phyloP scores from a whole-genome alignment of 2,888 invertebrate species.

The Rhagophthalmus giganteus region DNA sequence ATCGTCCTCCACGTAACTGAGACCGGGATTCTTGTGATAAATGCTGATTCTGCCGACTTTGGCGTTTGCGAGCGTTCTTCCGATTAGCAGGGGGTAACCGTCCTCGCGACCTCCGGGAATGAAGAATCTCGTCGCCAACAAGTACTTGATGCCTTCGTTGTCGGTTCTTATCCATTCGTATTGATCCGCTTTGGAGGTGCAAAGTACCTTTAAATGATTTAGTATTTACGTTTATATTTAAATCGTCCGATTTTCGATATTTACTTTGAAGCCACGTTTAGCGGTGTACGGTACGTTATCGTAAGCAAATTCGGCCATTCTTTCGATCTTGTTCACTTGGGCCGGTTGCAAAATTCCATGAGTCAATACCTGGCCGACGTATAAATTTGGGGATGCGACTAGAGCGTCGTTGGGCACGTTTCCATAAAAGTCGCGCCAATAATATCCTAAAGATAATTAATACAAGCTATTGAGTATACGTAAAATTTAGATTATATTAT shows the following conservation, averaged over 20 bases:
- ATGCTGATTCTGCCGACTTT: not conserved
- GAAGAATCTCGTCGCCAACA: not conserved
- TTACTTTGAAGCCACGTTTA: not conserved
- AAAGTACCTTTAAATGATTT: no score
- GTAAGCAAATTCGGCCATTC: not conserved
- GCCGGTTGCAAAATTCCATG: not conserved
- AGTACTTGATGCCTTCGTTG: not conserved
- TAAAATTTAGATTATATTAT: no score
- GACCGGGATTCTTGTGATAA: not conserved
- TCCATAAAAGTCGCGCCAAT: constrained; percentile 2
- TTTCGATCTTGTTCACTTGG: not conserved
- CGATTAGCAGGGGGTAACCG: not conserved
- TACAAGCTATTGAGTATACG: no score
- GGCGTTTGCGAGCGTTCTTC: not conserved
- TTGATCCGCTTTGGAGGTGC: not conserved
- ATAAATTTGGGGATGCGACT: not conserved
- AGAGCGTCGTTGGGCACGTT: not conserved
- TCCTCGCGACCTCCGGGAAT: not conserved
- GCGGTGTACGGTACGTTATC: not conserved
- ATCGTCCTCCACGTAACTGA: not conserved
- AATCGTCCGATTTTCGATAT: no score
- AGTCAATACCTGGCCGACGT: not conserved
- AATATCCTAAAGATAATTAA: constrained; percentile 1
- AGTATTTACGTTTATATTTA: no score
- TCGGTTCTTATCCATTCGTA: not conserved